Evolutionary conservation across 2,113 vertebrate species (phyloP), one percentile per base, ranked within the genome.

Genomic region (Grallaria varia): DNA sequence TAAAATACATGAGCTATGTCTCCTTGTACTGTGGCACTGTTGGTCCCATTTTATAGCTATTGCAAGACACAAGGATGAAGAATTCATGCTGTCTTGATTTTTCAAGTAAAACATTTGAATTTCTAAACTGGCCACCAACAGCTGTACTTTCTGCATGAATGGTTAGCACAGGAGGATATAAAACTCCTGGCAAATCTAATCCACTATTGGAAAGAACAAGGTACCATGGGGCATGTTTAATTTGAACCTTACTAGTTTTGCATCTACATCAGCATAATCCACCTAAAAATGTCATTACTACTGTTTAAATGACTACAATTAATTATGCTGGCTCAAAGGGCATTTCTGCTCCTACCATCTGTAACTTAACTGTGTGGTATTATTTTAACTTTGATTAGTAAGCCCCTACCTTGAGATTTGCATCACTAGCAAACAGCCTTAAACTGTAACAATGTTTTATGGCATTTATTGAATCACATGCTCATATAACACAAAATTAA

Each of bases 91-190:
- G 89, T 49, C 53, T 40, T 76, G 62, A 58, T 79, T 95, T 95
- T 87, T 66, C 84, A 91, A 76, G 53, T 58, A 30, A 20, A 84
- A 49, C 60, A 66, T 87, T 90, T 93, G 67, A 97, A 90, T 96
- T 92, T 95, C 82, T 93, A 77, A 93, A n/a, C 40, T 93, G 85
- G 53, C 75, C 91, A 91, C 66, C 81, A 79, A 47, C 78, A 95
- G 78, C 35, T 93, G 62, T 55, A 62, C 78, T 79, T 93, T 96
- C 89, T 87, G 62, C 87, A 69, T 79, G 89, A 67, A 49, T 82
- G 16, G n/a, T 77, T 85, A 88, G 10, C 59, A 73, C 49, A 90
- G 50, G 35, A 89, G 59, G 53, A 50, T 69, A 67, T 77, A 69
- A 72, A 96, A 87, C 40, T 71, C 20, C 52, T 87, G 62, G 58